A percentile compares a stretch with the other conserved stretches of the same genome.
phyloP scores from a whole-genome alignment of 35 echinoderm and acorn worm species.

The Heliocidaris erythrogramma region DNA sequence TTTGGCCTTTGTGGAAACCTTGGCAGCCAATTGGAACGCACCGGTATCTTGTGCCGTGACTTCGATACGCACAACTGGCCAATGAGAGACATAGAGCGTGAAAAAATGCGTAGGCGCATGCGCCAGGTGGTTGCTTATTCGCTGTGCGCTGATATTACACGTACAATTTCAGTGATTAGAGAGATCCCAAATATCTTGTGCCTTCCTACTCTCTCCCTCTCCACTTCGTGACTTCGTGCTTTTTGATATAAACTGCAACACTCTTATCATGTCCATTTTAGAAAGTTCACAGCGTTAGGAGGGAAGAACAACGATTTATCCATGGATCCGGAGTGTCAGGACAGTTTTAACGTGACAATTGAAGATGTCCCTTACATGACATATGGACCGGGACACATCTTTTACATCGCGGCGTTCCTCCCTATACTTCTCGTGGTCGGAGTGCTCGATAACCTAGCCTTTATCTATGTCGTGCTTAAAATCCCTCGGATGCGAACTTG shows the following conservation, averaged over 20 bases:
- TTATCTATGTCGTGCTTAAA: conserved; percentile 47
- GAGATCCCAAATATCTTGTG: neutral
- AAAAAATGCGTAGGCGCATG: neutral
- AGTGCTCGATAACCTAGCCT: conserved; percentile 46
- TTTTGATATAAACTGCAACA: neutral
- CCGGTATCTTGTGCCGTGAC: neutral
- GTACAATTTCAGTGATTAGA: neutral
- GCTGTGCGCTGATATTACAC: neutral
- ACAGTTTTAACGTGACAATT: neutral
- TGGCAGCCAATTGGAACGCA: conserved; percentile 19
- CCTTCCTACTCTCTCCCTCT: neutral
- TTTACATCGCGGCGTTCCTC: conserved; percentile 26
- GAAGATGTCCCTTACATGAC: conserved; percentile 29
- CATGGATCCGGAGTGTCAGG: conserved; percentile 15
- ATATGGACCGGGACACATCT: conserved; percentile 47
- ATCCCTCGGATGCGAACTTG: conserved; percentile 53
- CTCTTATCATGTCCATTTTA: neutral
- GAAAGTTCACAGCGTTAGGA: neutral
- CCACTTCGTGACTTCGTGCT: conserved; percentile 28
- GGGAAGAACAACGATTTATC: neutral
- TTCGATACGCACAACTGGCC: conserved; percentile 17
- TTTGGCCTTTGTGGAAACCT: neutral
- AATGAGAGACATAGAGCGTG: conserved; percentile 26
- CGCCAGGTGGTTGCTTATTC: neutral
- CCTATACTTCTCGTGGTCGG: conserved; percentile 48